phyloP scores from a whole-genome alignment of 2,888 invertebrate genomes.

The Junonia oenone region DNA sequence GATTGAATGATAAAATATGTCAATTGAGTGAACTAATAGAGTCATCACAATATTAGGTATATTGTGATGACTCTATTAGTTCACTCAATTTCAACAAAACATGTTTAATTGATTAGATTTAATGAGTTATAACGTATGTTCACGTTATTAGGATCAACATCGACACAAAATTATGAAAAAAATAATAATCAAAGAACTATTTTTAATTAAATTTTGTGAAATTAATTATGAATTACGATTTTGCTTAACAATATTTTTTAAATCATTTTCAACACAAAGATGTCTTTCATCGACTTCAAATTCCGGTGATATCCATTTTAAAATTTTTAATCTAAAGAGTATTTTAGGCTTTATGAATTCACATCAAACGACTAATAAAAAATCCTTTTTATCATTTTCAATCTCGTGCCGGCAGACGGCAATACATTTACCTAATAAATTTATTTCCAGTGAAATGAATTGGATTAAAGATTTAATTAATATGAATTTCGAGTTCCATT shows the following conservation, averaged over 20 bases:
- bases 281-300: neutral
- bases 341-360: constrained; percentile 17
- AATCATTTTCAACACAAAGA: neutral
- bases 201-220: neutral
- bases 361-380: constrained; percentile 21
- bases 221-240: constrained; percentile 8
- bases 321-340: constrained; percentile 5
- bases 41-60: too few relatives aligned
- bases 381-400: constrained; percentile 24
- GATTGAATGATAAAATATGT: too few relatives aligned
- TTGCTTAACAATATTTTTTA: neutral
- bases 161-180: too few relatives aligned
- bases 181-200: too few relatives aligned
- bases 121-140: too few relatives aligned
- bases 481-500: constrained; percentile 23
- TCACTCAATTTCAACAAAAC: too few relatives aligned
- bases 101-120: too few relatives aligned
- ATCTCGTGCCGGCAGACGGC: constrained; percentile 14
- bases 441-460: constrained; percentile 27
- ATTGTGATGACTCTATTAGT: too few relatives aligned
- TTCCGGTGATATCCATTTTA: neutral
- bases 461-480: constrained; percentile 29
- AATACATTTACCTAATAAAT: constrained; percentile 27
- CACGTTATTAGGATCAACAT: too few relatives aligned
- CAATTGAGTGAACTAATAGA: too few relatives aligned